Evolutionary conservation across 2,797 vertebrate genomes (phyloP).

Genomic region (Gobionotothen gibberifrons): DNA sequence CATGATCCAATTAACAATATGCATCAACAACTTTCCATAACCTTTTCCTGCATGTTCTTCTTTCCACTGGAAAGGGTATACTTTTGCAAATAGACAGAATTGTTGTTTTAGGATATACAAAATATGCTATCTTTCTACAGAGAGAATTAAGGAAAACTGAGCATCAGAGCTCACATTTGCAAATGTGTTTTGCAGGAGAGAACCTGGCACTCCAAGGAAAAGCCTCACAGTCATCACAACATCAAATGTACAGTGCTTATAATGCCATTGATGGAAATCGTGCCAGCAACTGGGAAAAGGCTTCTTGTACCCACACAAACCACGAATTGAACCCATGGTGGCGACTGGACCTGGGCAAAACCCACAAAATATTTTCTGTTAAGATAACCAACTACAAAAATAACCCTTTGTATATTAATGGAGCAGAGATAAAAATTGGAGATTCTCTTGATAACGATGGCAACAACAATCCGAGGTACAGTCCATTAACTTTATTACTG

Average conservation of each 20-base stretch:
- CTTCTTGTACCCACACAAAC: constrained; percentile 55
- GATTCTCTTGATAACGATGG: constrained; percentile 53
- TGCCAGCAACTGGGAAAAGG: not conserved
- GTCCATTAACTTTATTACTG: not conserved
- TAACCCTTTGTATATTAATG: constrained; percentile 31
- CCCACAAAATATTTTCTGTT: constrained; percentile 61
- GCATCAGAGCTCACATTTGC: not conserved
- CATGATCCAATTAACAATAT: too few relatives aligned
- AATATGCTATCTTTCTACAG: too few relatives aligned
- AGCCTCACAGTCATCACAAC: constrained; percentile 8
- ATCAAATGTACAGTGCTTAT: too few relatives aligned
- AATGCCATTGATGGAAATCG: constrained; percentile 68
- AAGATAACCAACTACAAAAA: constrained; percentile 44
- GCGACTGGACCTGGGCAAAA: constrained; percentile 65
- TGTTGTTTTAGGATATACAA: too few relatives aligned
- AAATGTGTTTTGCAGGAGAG: constrained; percentile 28
- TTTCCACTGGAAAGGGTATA: too few relatives aligned
- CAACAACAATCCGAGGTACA: constrained; percentile 62
- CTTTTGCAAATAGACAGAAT: too few relatives aligned
- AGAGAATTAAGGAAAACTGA: too few relatives aligned
- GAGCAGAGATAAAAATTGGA: constrained; percentile 70
- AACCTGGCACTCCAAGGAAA: constrained; percentile 36
- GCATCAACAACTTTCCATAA: too few relatives aligned
- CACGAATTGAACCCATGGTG: constrained; percentile 60
- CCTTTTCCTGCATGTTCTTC: too few relatives aligned